A percentile compares a stretch with the other conserved stretches of the same genome.
phyloP scores from a whole-genome alignment of 2,113 vertebrate genomes.

The Cyanoramphus novaezelandiae region DNA sequence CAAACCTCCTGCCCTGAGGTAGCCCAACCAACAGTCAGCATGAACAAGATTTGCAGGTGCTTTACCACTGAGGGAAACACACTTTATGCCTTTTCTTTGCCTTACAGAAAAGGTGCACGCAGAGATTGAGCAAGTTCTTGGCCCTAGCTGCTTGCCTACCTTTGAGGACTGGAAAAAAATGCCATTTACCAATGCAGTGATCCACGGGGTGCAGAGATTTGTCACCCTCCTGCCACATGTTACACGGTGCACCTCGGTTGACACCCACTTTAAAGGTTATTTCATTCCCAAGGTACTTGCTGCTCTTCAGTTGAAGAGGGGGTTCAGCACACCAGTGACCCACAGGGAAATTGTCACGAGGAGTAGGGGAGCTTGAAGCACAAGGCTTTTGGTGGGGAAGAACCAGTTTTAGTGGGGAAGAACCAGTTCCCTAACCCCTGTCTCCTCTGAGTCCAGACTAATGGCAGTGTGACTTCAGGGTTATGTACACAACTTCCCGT shows the following conservation, averaged over 20 bases:
- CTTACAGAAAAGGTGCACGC: conserved; percentile 41
- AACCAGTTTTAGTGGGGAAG: background rate
- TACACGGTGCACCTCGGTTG: background rate
- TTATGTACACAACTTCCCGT: background rate
- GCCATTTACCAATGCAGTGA: conserved; percentile 80
- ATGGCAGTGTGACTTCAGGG: background rate
- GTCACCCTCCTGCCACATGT: conserved; percentile 72
- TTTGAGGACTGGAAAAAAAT: conserved; percentile 39
- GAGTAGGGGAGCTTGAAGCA: background rate
- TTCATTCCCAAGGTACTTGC: conserved; percentile 63
- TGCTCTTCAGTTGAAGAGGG: background rate
- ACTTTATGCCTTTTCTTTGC: background rate
- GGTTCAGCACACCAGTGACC: background rate
- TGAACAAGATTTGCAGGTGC: background rate
- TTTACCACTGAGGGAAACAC: background rate
- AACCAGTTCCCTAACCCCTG: background rate
- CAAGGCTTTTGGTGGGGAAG: background rate
- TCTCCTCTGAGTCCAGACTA: accelerated
- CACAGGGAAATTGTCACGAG: background rate
- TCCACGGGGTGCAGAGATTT: conserved; percentile 82
- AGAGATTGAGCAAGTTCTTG: conserved; percentile 43
- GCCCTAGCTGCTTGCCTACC: background rate
- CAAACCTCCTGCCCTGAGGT: background rate
- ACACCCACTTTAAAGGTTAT: conserved; percentile 49
- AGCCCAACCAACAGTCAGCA: background rate